These are phyloP conservation scores for Hoplostethus mediterraneus DNA, from an alignment of 2,797 vertebrate species.

Conservation along the genomic window DNA sequence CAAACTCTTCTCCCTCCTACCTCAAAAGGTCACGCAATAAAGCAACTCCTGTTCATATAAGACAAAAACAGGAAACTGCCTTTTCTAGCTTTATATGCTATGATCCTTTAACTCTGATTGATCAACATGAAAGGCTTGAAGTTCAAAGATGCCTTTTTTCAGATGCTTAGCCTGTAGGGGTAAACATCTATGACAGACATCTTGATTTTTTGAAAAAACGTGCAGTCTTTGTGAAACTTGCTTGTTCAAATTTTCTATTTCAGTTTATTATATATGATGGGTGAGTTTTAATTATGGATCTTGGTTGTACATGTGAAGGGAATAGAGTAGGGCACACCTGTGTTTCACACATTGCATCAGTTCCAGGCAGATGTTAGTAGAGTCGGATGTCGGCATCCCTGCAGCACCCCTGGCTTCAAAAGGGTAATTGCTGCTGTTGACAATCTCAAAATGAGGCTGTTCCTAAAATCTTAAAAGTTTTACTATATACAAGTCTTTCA, in stretches of 20 bases:
- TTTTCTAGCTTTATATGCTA: slow-evolving; percentile 9
- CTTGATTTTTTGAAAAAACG: slow-evolving; percentile 10
- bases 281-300: slow-evolving; percentile 17
- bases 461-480: slow-evolving; percentile 21
- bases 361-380: slow-evolving; percentile 11
- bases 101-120: slow-evolving; percentile 32
- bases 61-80: slow-evolving; percentile 6
- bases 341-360: slow-evolving; percentile 63
- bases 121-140: slow-evolving; percentile 26
- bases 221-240: neutral
- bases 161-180: neutral
- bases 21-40: slow-evolving; percentile 1
- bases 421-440: slow-evolving; percentile 23
- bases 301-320: slow-evolving; percentile 29
- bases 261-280: neutral
- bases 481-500: slow-evolving; percentile 51
- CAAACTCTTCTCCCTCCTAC: neutral
- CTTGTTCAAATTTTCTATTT: slow-evolving; percentile 11
- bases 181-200: neutral
- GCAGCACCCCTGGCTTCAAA: slow-evolving; percentile 17
- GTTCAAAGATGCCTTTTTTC: slow-evolving; percentile 12
- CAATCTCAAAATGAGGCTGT: slow-evolving; percentile 27
- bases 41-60: neutral
- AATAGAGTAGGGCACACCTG: slow-evolving; percentile 27
- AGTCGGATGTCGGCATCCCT: too few species aligned